phyloP scores from a whole-genome alignment of 2,888 invertebrate species.

The Brachypalpus laphriformis region DNA sequence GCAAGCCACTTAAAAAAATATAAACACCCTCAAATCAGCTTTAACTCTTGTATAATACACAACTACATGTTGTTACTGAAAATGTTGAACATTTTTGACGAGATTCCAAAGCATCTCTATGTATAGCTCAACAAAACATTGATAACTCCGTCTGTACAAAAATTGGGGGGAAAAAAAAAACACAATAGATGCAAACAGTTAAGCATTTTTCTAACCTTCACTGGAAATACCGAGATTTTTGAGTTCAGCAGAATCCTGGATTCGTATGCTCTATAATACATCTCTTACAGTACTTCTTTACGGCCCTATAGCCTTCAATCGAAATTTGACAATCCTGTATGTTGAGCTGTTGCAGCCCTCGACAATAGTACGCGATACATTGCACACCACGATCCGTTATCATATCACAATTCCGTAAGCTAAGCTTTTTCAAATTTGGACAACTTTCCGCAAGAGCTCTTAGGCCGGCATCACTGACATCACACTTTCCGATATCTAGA shows the following conservation, averaged over 20 bases:
- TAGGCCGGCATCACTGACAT: conserved; percentile 94
- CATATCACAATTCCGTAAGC: conserved; percentile 94
- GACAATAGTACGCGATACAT: conserved; percentile 94
- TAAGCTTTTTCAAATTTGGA: conserved; percentile 94
- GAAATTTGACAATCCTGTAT: conserved; percentile 97
- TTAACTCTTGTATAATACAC: background rate
- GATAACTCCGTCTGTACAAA: conserved; percentile 20
- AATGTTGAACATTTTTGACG: too few relatives aligned
- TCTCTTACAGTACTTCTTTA: conserved; percentile 95
- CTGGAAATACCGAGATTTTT: too few relatives aligned
- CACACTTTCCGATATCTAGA: conserved; percentile 95
- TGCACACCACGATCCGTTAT: conserved; percentile 95
- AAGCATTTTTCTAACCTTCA: too few relatives aligned
- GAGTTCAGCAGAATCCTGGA: conserved; percentile 91
- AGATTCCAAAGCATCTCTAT: too few relatives aligned
- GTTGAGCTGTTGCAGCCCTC: conserved; percentile 94
- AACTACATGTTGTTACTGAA: too few relatives aligned
- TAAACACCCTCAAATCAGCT: background rate
- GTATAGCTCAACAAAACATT: too few relatives aligned
- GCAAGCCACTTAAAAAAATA: background rate
- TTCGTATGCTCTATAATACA: conserved; percentile 98
- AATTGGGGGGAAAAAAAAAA: background rate
- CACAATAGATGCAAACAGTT: too few relatives aligned
- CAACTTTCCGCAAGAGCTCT: conserved; percentile 94
- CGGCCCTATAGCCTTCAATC: conserved; percentile 93